Evolutionary conservation across 2,888 invertebrate species (phyloP).

Genomic region (Microctonus hyperodae): DNA sequence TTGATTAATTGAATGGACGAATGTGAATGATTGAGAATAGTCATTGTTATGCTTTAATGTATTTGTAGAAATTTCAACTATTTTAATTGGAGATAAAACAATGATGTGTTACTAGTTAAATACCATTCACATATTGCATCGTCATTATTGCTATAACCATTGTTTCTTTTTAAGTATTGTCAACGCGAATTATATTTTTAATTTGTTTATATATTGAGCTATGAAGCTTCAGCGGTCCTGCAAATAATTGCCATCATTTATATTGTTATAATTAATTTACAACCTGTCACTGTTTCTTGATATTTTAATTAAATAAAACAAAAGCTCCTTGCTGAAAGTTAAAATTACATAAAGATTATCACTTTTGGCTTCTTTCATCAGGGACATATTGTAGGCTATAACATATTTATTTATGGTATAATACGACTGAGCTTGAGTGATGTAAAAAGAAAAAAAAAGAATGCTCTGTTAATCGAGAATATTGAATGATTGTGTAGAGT

Average conservation of each 20-base stretch:
- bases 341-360: background rate
- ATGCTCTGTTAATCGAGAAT: background rate
- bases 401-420: background rate
- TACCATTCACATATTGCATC: constrained; percentile 16
- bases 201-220: background rate
- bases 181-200: background rate
- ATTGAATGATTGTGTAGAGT: background rate
- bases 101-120: constrained; percentile 33
- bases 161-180: background rate
- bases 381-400: background rate
- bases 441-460: background rate
- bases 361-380: background rate
- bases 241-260: background rate
- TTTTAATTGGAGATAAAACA: constrained; percentile 50
- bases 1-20: too few species aligned
- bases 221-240: background rate
- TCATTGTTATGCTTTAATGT: constrained; percentile 61
- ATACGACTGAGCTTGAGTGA: background rate
- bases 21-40: too few species aligned
- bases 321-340: background rate
- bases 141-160: background rate
- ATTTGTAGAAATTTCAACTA: constrained; percentile 58
- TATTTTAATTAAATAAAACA: background rate
- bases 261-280: background rate
- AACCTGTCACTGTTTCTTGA: background rate